phyloP scores from a whole-genome alignment of 1,140 invertebrate genomes.

The Drosophila burlai region DNA sequence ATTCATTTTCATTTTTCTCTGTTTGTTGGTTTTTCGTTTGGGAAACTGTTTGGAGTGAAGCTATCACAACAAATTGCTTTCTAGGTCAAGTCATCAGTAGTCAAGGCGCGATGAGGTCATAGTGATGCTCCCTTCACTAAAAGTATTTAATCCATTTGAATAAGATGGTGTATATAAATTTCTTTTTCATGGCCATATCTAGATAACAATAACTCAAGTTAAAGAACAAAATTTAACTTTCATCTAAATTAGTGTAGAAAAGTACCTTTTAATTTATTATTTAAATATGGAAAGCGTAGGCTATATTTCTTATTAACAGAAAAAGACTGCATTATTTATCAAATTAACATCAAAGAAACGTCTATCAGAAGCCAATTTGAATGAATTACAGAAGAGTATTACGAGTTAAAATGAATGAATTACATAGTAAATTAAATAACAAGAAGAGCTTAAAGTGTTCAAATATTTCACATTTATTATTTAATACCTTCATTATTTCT shows the following conservation, averaged over 20 bases:
- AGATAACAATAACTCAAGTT: background rate
- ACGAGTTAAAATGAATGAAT: background rate
- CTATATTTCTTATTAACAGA: too few species aligned
- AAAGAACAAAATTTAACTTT: background rate
- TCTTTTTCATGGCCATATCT: background rate
- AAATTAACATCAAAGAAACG: background rate
- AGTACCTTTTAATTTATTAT: background rate
- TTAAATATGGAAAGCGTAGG: background rate
- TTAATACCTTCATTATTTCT: background rate
- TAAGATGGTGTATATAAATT: background rate
- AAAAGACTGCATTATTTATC: too few species aligned
- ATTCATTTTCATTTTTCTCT: slow-evolving; percentile 15
- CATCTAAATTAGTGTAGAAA: background rate
- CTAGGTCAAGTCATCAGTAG: slow-evolving; percentile 47
- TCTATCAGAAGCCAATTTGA: too few species aligned
- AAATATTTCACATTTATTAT: background rate
- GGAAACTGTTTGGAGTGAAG: slow-evolving; percentile 46
- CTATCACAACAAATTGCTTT: slow-evolving; percentile 50
- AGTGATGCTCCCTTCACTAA: background rate
- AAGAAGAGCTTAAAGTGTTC: background rate
- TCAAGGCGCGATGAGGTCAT: slow-evolving; percentile 41
- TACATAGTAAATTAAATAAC: background rate
- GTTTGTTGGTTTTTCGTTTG: slow-evolving; percentile 49
- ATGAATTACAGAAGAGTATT: too few species aligned
- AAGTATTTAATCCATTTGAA: background rate